Percentiles rank a stretch among this genome's conserved stretches.
phyloP scores from a whole-genome alignment of 1,140 invertebrate species.

The Pristionchus pacificus region DNA sequence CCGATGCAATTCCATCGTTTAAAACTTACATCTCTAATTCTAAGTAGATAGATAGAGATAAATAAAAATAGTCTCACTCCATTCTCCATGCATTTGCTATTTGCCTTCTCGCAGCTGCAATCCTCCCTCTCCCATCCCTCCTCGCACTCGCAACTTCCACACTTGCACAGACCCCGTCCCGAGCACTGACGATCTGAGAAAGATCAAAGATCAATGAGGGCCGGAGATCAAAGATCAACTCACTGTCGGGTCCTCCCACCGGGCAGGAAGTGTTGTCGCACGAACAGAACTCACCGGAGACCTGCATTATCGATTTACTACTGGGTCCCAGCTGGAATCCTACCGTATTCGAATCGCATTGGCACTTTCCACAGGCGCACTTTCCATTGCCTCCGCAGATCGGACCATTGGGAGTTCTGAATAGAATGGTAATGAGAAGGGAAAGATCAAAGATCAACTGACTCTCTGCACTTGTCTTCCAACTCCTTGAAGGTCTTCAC shows the following conservation, averaged over 20 bases:
- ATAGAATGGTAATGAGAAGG: conserved; percentile 6
- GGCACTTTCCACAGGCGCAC: conserved; percentile 39
- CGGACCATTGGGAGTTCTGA: conserved; percentile 10
- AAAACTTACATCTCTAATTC: conserved; percentile 23
- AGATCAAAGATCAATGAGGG: background rate
- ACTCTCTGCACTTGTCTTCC: conserved; percentile 46
- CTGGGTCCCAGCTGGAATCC: conserved; percentile 10
- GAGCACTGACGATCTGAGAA: conserved; percentile 36
- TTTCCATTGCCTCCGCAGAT: conserved; percentile 32
- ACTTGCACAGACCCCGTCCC: conserved; percentile 43
- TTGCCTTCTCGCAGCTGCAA: conserved; percentile 45
- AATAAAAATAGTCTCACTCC: conserved; percentile 45
- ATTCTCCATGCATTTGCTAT: conserved; percentile 43
- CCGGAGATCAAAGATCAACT: background rate
- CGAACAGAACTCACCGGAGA: conserved; percentile 51
- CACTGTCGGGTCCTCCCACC: conserved; percentile 30
- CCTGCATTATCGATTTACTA: conserved; percentile 19
- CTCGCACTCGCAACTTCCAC: conserved; percentile 39
- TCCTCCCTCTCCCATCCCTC: conserved; percentile 42
- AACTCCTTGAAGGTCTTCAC: conserved; percentile 44
- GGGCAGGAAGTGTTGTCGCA: conserved; percentile 51
- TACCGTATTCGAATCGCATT: conserved; percentile 31
- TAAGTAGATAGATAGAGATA: background rate
- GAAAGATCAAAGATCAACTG: conserved; percentile 25
- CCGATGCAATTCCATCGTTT: background rate